A percentile compares a stretch with the other conserved stretches of the same genome.
phyloP scores from a whole-genome alignment of 2,888 invertebrate species.

The Epinotia nisella region DNA sequence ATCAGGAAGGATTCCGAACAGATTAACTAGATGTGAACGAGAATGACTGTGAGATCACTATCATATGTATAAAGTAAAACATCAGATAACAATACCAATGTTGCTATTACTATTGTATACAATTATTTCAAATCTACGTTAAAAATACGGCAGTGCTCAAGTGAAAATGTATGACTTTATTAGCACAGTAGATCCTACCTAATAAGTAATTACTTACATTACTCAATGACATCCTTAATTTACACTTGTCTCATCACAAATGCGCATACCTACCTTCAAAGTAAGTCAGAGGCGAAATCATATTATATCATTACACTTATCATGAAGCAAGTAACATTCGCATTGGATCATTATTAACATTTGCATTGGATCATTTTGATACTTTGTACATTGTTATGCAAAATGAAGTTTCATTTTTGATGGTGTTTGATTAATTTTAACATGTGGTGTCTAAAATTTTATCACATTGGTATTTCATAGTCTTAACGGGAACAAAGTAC shows the following conservation, averaged over 20 bases:
- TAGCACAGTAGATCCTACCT: slow-evolving; percentile 40
- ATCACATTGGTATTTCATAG: slow-evolving; percentile 37
- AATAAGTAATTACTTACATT: slow-evolving; percentile 35
- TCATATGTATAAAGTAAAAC: slow-evolving; percentile 43
- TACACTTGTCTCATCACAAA: slow-evolving; percentile 53
- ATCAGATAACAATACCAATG: slow-evolving; percentile 38
- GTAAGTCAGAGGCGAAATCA: slow-evolving; percentile 15
- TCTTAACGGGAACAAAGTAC: slow-evolving; percentile 14
- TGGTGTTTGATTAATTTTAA: slow-evolving; percentile 4
- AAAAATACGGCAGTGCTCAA: slow-evolving; percentile 58
- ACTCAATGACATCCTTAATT: slow-evolving; percentile 45
- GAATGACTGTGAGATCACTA: slow-evolving; percentile 42
- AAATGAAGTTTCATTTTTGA: slow-evolving; percentile 16
- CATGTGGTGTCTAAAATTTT: slow-evolving; percentile 20
- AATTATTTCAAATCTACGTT: slow-evolving; percentile 39
- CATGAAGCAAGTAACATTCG: slow-evolving; percentile 16
- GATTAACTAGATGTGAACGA: slow-evolving; percentile 32
- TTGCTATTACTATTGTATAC: slow-evolving; percentile 36
- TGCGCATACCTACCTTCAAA: slow-evolving; percentile 31
- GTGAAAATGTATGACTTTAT: slow-evolving; percentile 39
- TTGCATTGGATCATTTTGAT: slow-evolving; percentile 26
- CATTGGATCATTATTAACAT: slow-evolving; percentile 19
- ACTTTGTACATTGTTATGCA: slow-evolving; percentile 36
- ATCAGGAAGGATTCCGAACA: slow-evolving; percentile 31
- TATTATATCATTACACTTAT: slow-evolving; percentile 26